Percentiles rank a stretch among this genome's conserved stretches.
phyloP scores from a whole-genome alignment of 2,113 vertebrate genomes.

The Pituophis catenifer region DNA sequence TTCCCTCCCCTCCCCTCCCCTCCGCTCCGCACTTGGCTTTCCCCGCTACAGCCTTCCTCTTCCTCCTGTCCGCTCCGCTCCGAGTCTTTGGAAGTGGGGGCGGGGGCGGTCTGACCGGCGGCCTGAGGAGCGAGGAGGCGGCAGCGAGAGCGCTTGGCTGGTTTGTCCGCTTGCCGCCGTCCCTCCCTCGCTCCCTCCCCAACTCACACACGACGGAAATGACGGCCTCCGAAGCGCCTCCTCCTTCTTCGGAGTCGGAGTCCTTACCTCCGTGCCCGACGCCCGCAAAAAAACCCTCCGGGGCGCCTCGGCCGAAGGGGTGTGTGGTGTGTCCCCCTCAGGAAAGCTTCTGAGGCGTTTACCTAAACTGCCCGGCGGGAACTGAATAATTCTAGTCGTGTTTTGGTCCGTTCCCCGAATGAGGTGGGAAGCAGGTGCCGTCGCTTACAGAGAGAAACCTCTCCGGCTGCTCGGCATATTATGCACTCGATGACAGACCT shows the following conservation, averaged over 20 bases:
- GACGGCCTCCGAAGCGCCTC: conserved; percentile 45
- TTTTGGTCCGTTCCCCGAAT: neutral
- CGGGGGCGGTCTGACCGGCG: conserved; percentile 24
- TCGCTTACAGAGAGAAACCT: neutral
- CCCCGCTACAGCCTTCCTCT: neutral
- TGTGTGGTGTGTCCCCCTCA: neutral
- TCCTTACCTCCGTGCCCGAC: neutral
- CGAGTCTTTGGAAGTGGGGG: neutral
- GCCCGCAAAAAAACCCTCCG: neutral
- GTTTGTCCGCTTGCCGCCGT: neutral
- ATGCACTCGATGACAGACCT: neutral
- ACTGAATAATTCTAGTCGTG: neutral
- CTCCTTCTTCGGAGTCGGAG: conserved; percentile 5
- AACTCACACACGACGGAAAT: conserved; percentile 48
- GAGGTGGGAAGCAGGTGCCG: neutral
- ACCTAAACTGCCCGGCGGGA: neutral
- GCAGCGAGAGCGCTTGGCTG: neutral
- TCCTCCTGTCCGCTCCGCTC: neutral
- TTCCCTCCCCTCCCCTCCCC: neutral
- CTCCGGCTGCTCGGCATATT: neutral
- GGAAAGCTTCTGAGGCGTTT: no score
- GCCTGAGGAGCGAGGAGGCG: conserved; percentile 18
- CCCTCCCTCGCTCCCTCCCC: conserved; percentile 28
- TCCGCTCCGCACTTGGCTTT: neutral
- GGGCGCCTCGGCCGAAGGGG: neutral